Percentiles rank a stretch among this genome's conserved stretches.
Conservation (phyloP, 2,113 vertebrate genomes). For the Podiceps cristatus region DNA sequence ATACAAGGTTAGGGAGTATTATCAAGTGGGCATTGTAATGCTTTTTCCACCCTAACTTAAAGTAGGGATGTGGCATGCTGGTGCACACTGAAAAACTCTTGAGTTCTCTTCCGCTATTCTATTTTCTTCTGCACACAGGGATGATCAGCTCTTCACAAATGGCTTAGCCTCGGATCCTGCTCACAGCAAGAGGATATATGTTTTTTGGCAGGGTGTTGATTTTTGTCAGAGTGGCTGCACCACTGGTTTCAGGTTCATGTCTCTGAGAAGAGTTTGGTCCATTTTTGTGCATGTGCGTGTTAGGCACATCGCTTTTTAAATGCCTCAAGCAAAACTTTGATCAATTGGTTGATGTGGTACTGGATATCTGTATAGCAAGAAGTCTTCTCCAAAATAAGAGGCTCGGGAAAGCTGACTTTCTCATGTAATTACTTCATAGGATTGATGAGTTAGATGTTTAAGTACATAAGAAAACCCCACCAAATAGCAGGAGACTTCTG, state of each 20-base stretch:
- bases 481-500: not conserved
- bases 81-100: not conserved
- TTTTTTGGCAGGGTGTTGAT: not conserved
- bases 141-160: not conserved
- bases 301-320: not conserved
- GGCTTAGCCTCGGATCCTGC: not conserved
- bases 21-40: not conserved
- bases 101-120: not conserved
- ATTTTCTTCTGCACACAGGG: not conserved
- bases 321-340: not conserved
- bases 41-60: not conserved
- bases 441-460: not conserved
- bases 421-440: not conserved
- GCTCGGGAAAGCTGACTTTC: not conserved
- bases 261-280: not conserved
- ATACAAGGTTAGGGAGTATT: not conserved
- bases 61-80: not conserved
- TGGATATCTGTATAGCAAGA: not conserved
- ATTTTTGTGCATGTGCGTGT: not conserved
- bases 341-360: accelerated
- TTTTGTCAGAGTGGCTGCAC: not conserved
- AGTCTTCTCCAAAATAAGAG: not conserved
- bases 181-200: not conserved
- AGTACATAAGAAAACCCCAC: not conserved
- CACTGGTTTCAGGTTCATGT: not conserved